These are phyloP conservation scores for Pocillopora damicornis DNA, from an alignment of 64 coral and sea anemone genomes.

Conservation along the genomic window DNA sequence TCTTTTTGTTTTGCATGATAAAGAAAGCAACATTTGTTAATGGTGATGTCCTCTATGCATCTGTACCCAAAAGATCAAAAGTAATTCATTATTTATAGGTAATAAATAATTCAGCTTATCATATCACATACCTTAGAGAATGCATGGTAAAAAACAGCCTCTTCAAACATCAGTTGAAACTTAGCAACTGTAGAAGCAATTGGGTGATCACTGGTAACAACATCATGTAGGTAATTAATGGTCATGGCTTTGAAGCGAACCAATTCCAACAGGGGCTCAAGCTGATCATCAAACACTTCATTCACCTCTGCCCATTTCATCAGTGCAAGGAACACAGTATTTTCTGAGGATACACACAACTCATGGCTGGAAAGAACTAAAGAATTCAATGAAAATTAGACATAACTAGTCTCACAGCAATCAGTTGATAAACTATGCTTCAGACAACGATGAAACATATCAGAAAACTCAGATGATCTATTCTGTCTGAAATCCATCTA, in stretches of 20 bases:
- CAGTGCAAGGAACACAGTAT: slow-evolving; percentile 79
- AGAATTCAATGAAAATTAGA: neutral
- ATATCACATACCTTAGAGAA: slow-evolving; percentile 73
- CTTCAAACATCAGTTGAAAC: slow-evolving; percentile 73
- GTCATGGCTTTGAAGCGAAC: slow-evolving; percentile 75
- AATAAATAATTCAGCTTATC: neutral
- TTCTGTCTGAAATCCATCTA: too few relatives aligned
- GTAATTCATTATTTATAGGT: too few relatives aligned
- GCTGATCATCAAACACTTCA: slow-evolving; percentile 67
- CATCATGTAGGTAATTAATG: slow-evolving; percentile 87
- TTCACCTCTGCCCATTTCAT: slow-evolving; percentile 91
- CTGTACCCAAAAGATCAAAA: too few relatives aligned
- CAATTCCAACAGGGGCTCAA: slow-evolving; percentile 60
- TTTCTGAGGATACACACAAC: slow-evolving; percentile 74
- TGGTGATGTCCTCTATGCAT: too few relatives aligned
- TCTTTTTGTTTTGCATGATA: too few relatives aligned
- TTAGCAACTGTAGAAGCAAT: slow-evolving; percentile 72
- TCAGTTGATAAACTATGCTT: too few relatives aligned
- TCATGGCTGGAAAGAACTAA: slow-evolving; percentile 79
- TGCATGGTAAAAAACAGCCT: slow-evolving; percentile 82
- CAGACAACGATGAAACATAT: too few relatives aligned
- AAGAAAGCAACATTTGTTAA: too few relatives aligned
- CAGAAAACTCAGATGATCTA: too few relatives aligned
- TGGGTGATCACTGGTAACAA: slow-evolving; percentile 76
- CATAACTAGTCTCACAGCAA: neutral